These are phyloP conservation scores for Trypoxylon attenuatum DNA, from an alignment of 2,888 invertebrate genomes.

Conservation along the genomic window DNA sequence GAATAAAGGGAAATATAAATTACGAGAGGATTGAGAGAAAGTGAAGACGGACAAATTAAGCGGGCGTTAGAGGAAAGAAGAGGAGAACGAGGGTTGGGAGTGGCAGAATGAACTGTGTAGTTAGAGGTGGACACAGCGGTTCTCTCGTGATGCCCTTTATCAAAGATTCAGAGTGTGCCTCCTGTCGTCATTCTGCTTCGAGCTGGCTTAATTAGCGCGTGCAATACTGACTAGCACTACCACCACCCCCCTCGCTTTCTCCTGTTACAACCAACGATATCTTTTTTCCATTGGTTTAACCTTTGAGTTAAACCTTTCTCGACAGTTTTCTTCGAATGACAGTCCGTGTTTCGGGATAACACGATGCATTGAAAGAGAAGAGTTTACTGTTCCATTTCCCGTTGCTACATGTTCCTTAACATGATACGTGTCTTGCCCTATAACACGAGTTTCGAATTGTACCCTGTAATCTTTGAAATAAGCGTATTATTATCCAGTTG, in stretches of 20 bases:
- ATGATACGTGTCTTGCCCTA: too few relatives aligned
- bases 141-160: constrained; percentile 52
- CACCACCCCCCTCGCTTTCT: constrained; percentile 26
- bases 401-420: too few relatives aligned
- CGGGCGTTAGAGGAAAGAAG: not conserved
- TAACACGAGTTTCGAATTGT: too few relatives aligned
- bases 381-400: too few relatives aligned
- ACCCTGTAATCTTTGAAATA: too few relatives aligned
- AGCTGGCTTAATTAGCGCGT: constrained; percentile 66
- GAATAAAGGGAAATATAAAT: not conserved
- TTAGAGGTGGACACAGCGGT: not conserved
- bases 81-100: not conserved
- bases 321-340: constrained; percentile 2
- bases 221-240: constrained; percentile 42
- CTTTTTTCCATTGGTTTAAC: constrained; percentile 22
- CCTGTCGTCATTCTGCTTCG: constrained; percentile 43
- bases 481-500: too few relatives aligned
- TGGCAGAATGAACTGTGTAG: not conserved
- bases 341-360: constrained; percentile 27
- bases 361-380: too few relatives aligned
- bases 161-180: constrained; percentile 62
- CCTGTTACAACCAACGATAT: constrained; percentile 17
- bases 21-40: not conserved
- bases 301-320: constrained; percentile 17
- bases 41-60: not conserved